phyloP scores from a whole-genome alignment of 2,113 vertebrate species.

The Heteronetta atricapilla region DNA sequence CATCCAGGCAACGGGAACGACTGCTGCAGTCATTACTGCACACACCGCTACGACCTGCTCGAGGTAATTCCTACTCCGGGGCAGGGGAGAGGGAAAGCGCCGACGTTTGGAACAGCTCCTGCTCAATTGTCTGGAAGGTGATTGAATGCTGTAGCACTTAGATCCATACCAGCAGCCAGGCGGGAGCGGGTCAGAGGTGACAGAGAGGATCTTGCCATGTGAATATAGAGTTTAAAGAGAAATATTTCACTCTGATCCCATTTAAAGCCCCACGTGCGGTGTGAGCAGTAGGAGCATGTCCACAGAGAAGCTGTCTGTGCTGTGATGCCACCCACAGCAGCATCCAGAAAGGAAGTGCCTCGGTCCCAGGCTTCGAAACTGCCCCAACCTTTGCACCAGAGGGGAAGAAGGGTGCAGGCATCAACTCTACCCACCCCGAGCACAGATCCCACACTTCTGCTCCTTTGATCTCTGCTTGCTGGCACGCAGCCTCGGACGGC shows the following conservation, averaged over 20 bases:
- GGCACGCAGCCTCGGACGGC: background rate
- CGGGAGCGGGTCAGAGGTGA: slow-evolving; percentile 21
- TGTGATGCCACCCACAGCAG: background rate
- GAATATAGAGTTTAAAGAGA: background rate
- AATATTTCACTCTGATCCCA: background rate
- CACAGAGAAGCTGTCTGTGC: background rate
- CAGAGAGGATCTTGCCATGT: background rate
- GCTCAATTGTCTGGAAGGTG: background rate
- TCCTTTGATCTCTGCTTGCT: background rate
- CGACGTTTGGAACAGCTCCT: background rate
- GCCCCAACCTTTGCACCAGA: background rate
- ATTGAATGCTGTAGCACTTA: background rate
- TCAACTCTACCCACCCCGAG: background rate
- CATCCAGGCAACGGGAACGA: slow-evolving; percentile 13
- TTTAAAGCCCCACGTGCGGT: background rate
- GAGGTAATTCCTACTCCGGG: background rate
- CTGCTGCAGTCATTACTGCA: background rate
- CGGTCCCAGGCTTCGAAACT: background rate
- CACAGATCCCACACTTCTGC: background rate
- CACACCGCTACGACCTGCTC: background rate
- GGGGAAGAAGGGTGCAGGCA: background rate
- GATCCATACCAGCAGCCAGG: background rate
- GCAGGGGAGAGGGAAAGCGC: background rate
- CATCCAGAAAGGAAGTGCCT: background rate
- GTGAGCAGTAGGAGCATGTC: background rate